These are phyloP conservation scores for Brachyopa scutellaris DNA, from an alignment of 2,888 invertebrate species.

Conservation along the genomic window DNA sequence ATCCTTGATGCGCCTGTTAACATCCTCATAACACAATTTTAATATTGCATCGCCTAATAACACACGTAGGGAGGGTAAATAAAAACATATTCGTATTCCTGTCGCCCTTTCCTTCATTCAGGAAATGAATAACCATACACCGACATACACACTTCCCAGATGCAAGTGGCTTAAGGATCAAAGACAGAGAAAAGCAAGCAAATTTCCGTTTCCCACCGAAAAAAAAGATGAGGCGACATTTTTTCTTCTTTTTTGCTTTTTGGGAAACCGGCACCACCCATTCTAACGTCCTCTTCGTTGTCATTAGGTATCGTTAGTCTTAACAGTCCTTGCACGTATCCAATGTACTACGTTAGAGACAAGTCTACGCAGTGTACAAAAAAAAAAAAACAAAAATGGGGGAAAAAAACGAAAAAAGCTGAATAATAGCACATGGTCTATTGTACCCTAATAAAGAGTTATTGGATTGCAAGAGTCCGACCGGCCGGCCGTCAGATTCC, in stretches of 20 bases:
- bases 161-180: constrained; percentile 50
- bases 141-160: neutral
- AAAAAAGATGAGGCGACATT: constrained; percentile 18
- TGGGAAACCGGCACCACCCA: constrained; percentile 18
- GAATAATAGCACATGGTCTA: constrained; percentile 51
- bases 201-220: constrained; percentile 44
- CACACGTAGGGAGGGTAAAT: neutral
- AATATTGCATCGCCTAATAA: constrained; percentile 5
- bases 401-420: neutral
- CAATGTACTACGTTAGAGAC: constrained; percentile 14
- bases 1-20: constrained; percentile 46
- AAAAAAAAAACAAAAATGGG: neutral
- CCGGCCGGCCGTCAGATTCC: constrained; percentile 36
- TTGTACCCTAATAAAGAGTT: constrained; percentile 70
- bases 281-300: constrained; percentile 24
- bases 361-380: neutral
- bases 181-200: constrained; percentile 51
- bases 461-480: constrained; percentile 54
- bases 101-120: too few species aligned
- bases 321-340: constrained; percentile 36
- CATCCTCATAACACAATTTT: constrained; percentile 28
- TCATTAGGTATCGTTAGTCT: constrained; percentile 30
- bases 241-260: too few species aligned
- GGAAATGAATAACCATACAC: constrained; percentile 31
- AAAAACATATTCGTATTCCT: too few species aligned